Evolutionary conservation across 1,140 invertebrate genomes (phyloP), one percentile per base, ranked within the genome.

Genomic region (Grapholita molesta): DNA sequence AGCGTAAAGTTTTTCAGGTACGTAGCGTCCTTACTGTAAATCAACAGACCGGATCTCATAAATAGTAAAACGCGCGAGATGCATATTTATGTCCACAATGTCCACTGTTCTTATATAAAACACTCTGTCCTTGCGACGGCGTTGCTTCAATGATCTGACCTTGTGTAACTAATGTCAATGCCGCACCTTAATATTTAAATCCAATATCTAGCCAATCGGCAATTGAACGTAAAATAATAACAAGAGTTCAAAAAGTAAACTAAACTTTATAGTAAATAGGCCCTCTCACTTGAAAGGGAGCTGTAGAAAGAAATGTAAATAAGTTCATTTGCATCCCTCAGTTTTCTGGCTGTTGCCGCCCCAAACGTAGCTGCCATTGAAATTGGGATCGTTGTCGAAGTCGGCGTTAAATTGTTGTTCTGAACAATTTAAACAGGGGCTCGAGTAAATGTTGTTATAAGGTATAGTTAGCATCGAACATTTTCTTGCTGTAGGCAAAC

Each of bases 261-360:
- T 28, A 70, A 66, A 64, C 9, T 64, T 67, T 11, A 21, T 48
- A 64, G 55, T 48, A 67, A 48, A 21, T 21, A 48, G 7, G 18
- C 42, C 15, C 7, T 55, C 68, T 72, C 70, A 71, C 32, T 72
- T 70, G 69, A 71, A 57, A 73, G 78, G 67, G 72, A 68, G 33
- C 76, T 64, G 74, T 76, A 73, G 74, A 82, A 84, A 79, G 77
- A 72, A 72, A 84, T 86, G 82, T 74, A 82, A 85, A 86, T 85
- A 15, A 82, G 71, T 77, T 76, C 66, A 83, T 87, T 84, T 84
- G 74, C 83, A 84, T 84, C 71, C 72, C 75, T 80, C 69, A 76
- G 77, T 72, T 72, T 35, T 28, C 32, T 23, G 15, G 64, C 25
- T 23, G 15, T 65, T 65, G 9, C 42, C 18, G 8, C 18, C 15